Base-by-base conservation (phyloP, 2,797 vertebrate species). In the Ptychobarbus kaznakovi region DNA sequence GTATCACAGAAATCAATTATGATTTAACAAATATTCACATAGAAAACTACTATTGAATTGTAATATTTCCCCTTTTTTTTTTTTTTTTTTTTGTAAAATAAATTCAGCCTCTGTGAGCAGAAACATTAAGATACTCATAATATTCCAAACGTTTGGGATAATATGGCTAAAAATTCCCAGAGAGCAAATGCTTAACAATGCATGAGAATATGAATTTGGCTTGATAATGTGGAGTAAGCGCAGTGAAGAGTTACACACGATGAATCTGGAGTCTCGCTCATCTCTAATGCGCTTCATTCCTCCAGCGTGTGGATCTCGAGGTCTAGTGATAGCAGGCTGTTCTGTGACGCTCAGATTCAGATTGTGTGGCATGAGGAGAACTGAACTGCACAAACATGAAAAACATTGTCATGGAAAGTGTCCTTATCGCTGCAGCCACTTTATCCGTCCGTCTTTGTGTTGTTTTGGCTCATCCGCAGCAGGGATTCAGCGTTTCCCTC, bases 371-470 rank as follows among this genome's bases (percentile, higher is more conserved):
- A 89, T 87, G 82, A 56, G 83, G 85, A 75, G 6, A 63, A 63
- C 61, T 28, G 61, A 63, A 28, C 25, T 6, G 61, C 13, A 2
- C 83, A 84, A 74, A 35, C 66, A 80, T 81, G 76, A 69, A 56
- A 84, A 75, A 56, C 40, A 44, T 75, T 44, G 84, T 86, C 89
- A 90, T 89, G 84, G 91, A 91, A 92, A 53, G 88, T 89, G 88
- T 75, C n/a, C 70, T 76, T 77, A 63, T 82, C 75, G 25, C 69
- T 87, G 89, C 91, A 18, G 66, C 84, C 85, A 15, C 46, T 81
- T 72, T 77, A 56, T 72, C 82, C 77, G 16, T 22, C 44, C 20
- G 66, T 69, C 65, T 73, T 15, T 20, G 44, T 68, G 38, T 79
- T 80, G 65, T 74, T 90, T 51, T 87, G 86, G 86, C 89, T 85